Evolutionary conservation across 2,113 vertebrate species (phyloP).

Genomic region (Eidolon helvum): DNA sequence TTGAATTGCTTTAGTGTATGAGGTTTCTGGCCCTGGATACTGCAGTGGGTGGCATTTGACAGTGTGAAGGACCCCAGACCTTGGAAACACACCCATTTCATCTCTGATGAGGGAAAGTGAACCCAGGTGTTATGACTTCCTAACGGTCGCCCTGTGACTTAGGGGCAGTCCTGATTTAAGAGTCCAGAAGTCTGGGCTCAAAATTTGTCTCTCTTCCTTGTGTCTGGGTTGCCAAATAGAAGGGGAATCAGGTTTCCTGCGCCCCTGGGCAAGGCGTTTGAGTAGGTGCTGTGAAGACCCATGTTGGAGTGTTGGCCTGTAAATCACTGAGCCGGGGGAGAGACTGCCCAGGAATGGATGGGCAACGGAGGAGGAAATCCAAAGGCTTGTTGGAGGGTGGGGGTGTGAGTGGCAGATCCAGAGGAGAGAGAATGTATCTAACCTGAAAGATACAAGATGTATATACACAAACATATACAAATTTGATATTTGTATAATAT

Average conservation of each 20-base stretch:
- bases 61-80: not conserved
- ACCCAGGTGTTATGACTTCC: not conserved
- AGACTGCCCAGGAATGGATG: not conserved
- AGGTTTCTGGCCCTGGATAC: not conserved
- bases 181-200: not conserved
- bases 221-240: not conserved
- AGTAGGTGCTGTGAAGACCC: not conserved
- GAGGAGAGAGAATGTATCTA: not conserved
- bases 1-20: not conserved
- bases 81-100: not conserved
- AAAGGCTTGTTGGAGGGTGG: not conserved
- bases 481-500: not conserved
- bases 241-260: not conserved
- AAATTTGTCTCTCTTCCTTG: not conserved
- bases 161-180: not conserved
- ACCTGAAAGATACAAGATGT: not conserved
- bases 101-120: not conserved
- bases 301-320: not conserved
- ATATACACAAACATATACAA: not conserved
- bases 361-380: not conserved
- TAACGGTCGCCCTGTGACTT: not conserved
- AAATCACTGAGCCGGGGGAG: not conserved
- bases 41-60: not conserved
- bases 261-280: not conserved
- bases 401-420: not conserved